Percentiles rank a stretch among this genome's conserved stretches.
phyloP scores from a whole-genome alignment of 2,797 vertebrate genomes.

The Pachyuromys duprasi region DNA sequence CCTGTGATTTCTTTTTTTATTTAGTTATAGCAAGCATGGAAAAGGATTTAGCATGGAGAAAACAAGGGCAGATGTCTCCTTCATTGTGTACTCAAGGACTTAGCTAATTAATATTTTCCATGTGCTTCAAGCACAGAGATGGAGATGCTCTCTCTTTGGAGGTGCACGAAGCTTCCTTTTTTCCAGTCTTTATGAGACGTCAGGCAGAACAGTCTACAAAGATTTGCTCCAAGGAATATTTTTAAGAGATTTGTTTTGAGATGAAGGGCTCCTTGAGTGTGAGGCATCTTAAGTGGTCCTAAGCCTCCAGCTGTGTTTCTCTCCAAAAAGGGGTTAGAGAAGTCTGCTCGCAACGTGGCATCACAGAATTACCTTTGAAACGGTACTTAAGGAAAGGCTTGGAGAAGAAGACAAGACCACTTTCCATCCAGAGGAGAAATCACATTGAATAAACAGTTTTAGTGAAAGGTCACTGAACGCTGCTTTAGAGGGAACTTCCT shows the following conservation, averaged over 20 bases:
- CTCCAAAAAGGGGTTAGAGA: conserved; percentile 71
- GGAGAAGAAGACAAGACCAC: conserved; percentile 78
- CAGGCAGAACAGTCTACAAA: conserved; percentile 76
- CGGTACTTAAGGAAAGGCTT: conserved; percentile 76
- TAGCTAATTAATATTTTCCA: conserved; percentile 81
- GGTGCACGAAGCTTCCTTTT: conserved; percentile 44
- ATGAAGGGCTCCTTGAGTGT: conserved; percentile 79
- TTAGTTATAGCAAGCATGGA: conserved; percentile 64
- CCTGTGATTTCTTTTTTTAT: conserved; percentile 53
- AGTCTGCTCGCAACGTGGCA: conserved; percentile 72
- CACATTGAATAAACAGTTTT: conserved; percentile 79
- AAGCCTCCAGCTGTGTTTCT: conserved; percentile 81
- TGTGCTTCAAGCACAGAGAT: conserved; percentile 68
- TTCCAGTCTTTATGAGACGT: conserved; percentile 54
- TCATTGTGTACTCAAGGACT: conserved; percentile 69
- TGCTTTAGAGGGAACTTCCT: conserved; percentile 16
- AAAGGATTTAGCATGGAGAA: conserved; percentile 77
- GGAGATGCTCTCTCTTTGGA: conserved; percentile 57
- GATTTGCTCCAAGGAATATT: conserved; percentile 82
- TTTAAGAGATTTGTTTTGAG: conserved; percentile 84
- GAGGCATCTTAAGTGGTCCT: conserved; percentile 79
- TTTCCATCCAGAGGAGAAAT: conserved; percentile 79
- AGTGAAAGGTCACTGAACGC: conserved; percentile 75
- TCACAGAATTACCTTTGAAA: conserved; percentile 77
- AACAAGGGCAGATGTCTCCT: conserved; percentile 72